Conservation (phyloP, 2,113 vertebrate genomes). For the Lagopus muta region DNA sequence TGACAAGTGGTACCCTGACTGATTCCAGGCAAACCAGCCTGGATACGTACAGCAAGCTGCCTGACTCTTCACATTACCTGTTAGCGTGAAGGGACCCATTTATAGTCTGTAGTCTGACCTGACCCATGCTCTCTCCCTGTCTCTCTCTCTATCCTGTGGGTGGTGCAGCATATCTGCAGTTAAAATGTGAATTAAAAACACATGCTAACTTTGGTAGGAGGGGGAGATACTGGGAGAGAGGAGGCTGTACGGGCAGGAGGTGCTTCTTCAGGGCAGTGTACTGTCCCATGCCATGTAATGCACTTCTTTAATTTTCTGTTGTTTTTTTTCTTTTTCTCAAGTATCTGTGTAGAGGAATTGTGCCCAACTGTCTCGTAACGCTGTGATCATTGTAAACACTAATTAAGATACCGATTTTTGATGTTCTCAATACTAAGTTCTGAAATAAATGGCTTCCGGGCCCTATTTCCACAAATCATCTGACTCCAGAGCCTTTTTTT, state of each 20-base stretch:
- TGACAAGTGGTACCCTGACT: not conserved
- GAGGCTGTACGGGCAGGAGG: constrained; percentile 34
- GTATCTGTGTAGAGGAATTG: constrained; percentile 58
- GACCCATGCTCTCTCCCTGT: not conserved
- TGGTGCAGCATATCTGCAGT: not conserved
- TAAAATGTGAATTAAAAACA: not conserved
- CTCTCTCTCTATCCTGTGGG: not conserved
- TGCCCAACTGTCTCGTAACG: constrained; percentile 62
- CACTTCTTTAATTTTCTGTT: constrained; percentile 32
- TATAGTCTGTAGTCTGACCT: not conserved
- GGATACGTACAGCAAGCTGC: not conserved
- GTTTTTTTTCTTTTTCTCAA: constrained; percentile 12
- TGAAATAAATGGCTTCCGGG: constrained; percentile 80
- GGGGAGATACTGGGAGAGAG: not conserved
- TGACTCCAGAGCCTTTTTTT: constrained; percentile 71
- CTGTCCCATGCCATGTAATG: not conserved
- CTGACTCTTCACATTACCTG: not conserved
- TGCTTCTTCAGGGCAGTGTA: constrained; percentile 54
- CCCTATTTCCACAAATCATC: constrained; percentile 56
- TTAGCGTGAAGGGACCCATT: not conserved
- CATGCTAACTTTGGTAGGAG: not conserved
- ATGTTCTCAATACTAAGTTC: constrained; percentile 63
- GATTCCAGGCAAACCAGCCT: not conserved
- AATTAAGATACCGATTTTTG: not conserved
- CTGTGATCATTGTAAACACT: constrained; percentile 70